These are phyloP conservation scores for Bovichtus variegatus DNA, from an alignment of 2,797 vertebrate genomes.

Conservation along the genomic window DNA sequence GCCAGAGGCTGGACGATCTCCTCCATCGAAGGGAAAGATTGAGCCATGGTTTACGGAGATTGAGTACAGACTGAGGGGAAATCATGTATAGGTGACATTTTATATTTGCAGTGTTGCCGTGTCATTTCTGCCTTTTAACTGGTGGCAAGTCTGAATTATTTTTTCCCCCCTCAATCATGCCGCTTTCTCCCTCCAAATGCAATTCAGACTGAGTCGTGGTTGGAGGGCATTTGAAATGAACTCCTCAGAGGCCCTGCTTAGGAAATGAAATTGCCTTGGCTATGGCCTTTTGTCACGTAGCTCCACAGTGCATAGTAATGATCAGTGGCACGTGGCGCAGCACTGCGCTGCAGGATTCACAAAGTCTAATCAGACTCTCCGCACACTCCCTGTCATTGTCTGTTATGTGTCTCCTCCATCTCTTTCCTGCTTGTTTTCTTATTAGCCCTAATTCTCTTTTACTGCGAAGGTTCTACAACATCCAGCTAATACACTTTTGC, in stretches of 20 bases:
- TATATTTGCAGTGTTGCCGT: conserved; percentile 39
- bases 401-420: conserved; percentile 26
- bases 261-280: conserved; percentile 79
- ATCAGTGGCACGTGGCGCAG: conserved; percentile 45
- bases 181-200: conserved; percentile 57
- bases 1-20: conserved; percentile 15
- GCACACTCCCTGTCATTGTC: conserved; percentile 12
- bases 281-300: conserved; percentile 70
- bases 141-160: conserved; percentile 35
- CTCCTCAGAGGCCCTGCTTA: conserved; percentile 73
- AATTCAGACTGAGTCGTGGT: conserved; percentile 72
- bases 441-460: conserved; percentile 14
- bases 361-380: conserved; percentile 32
- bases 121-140: conserved; percentile 63
- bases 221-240: conserved; percentile 82
- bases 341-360: conserved; percentile 33
- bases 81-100: conserved; percentile 66
- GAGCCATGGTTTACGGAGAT: conserved; percentile 37
- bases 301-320: conserved; percentile 79
- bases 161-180: conserved; percentile 14
- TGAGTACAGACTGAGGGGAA: conserved; percentile 45
- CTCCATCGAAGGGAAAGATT: conserved; percentile 26
- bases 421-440: conserved; percentile 33
- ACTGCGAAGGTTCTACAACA: conserved; percentile 14
- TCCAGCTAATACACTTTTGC: not conserved